Evolutionary conservation across 2,888 invertebrate genomes (phyloP).

Genomic region (Lycocerus yunnanus): DNA sequence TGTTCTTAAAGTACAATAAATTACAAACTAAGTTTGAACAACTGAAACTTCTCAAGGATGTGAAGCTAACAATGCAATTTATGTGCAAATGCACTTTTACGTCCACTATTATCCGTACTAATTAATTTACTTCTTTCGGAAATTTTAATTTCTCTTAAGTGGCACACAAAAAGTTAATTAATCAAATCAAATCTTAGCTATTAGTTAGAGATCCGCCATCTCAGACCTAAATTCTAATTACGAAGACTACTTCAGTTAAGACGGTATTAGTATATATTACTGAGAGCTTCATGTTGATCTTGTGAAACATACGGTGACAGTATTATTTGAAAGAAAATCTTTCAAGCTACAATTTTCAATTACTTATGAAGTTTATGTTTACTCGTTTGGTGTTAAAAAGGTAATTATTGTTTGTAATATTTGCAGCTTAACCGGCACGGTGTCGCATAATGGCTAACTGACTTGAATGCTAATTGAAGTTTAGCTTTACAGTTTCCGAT

Average conservation of each 20-base stretch:
- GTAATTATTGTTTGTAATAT: not conserved
- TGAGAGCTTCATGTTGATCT: not conserved
- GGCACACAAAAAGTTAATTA: not conserved
- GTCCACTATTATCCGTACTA: not conserved
- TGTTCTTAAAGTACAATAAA: not conserved
- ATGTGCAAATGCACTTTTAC: not conserved
- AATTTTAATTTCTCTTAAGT: not conserved
- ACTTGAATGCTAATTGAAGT: not conserved
- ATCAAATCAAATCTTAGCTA: not conserved
- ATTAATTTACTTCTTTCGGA: not conserved
- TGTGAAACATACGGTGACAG: not conserved
- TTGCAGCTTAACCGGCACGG: not conserved
- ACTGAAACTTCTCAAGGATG: not conserved
- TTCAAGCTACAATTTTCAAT: not conserved
- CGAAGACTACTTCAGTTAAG: constrained; percentile 3
- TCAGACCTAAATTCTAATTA: constrained; percentile 6
- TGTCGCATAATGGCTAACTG: not conserved
- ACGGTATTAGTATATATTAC: not conserved
- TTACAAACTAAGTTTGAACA: constrained; percentile 3
- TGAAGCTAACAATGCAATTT: constrained; percentile 2
- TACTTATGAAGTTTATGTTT: not conserved
- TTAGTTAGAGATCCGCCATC: not conserved
- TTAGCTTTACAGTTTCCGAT: not conserved
- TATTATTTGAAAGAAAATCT: not conserved
- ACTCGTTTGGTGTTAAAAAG: not conserved